Conservation (phyloP, 2,888 invertebrate genomes). For the Balanococcus diminutus region DNA sequence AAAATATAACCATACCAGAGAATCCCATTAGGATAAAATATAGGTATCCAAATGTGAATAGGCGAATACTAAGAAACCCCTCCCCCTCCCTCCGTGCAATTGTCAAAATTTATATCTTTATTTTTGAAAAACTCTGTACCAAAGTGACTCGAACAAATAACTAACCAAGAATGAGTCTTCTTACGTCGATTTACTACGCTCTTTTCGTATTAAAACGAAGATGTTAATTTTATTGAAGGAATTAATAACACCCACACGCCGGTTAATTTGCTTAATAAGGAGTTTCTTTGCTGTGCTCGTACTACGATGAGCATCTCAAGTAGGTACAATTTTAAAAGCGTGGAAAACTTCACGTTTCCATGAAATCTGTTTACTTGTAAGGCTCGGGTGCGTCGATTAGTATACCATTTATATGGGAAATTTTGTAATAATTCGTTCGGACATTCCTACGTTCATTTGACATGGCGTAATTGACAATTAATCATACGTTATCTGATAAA, state of each 20-base stretch:
- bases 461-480: neutral
- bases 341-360: neutral
- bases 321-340: neutral
- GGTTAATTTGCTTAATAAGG: constrained; percentile 37
- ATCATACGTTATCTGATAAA: constrained; percentile 6
- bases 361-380: neutral
- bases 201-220: neutral
- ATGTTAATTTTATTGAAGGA: constrained; percentile 6
- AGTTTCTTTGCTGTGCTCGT: neutral
- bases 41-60: neutral
- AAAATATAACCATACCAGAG: neutral
- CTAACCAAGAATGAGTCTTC: neutral
- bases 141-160: neutral
- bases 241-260: constrained; percentile 17
- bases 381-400: neutral
- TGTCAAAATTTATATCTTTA: neutral
- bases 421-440: constrained; percentile 1
- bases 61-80: neutral
- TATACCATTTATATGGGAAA: neutral
- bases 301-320: neutral
- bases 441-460: constrained; percentile 22
- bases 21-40: neutral
- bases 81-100: neutral
- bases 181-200: neutral
- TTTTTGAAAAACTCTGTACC: too few species aligned